Evolutionary conservation across 1,140 invertebrate species (phyloP), one percentile per base, ranked within the genome.

Genomic region (Tyrophagus putrescentiae): DNA sequence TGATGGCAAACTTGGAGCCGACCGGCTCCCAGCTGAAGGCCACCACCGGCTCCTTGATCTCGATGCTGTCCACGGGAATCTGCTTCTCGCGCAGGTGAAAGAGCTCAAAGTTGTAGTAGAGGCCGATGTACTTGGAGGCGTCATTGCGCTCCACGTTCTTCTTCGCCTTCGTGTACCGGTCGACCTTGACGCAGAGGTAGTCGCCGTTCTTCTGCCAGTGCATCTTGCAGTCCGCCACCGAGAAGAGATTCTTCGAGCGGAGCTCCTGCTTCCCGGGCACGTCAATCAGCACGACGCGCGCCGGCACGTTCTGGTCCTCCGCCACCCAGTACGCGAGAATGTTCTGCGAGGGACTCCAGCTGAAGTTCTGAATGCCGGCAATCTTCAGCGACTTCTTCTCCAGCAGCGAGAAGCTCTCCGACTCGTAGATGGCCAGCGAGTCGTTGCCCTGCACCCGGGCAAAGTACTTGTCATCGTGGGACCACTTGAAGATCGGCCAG

Each of bases 141-240:
- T 82, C 80, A 64, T 91, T 69, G 75, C 88, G 76, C 82, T 92
- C 73, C n/a, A n/a, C n/a, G n/a, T n/a, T n/a, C 84, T 94, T 77
- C 83, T 92, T 75, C n/a, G 84, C 78, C 76, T 97, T 98, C 3
- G 85, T 83, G 72, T 96, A 98, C 16, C 95, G 81, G 73, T 98
- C 93, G 0, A 98, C 94, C 77, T 98, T 97, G 0, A 98, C 93
- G 70, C 94, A 97, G 16, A 98, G 76, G 72, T 93, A 96, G 70
- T 97, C 91, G 6, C 95, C 96, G 59, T 83, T 88, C 72, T 96
- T 97, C 74, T 98, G 95, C 96, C 96, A 99, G 71, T 93, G 91
- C 69, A 99, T 91, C 68, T 94, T 94, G 74, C 93, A 97, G 67
- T 97, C 92, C 9, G 92, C 88, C 0, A 98, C 95, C 66, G 89